A percentile compares a stretch with the other conserved stretches of the same genome.
Conservation (phyloP, 2,113 vertebrate genomes). For the Montifringilla adamsi region DNA sequence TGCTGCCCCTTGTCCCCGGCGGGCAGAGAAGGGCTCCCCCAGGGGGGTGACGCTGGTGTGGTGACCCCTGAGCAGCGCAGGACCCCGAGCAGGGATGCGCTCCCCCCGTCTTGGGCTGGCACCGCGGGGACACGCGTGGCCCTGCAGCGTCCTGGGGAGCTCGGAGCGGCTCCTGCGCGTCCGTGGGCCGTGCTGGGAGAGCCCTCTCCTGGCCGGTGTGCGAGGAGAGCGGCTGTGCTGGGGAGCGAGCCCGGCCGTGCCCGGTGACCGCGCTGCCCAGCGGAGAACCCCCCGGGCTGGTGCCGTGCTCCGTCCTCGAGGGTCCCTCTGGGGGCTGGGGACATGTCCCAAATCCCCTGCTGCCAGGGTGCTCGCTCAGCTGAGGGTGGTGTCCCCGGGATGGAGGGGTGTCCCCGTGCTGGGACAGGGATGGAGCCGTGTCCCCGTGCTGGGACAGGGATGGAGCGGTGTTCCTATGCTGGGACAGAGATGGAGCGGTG, state of each 20-base stretch:
- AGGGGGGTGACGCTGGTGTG: fast-evolving
- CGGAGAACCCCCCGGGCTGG: not conserved
- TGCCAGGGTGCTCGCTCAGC: not conserved
- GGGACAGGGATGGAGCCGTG: not conserved
- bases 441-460: fast-evolving
- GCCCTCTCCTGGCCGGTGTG: slow-evolving; percentile 20
- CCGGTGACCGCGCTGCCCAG: fast-evolving
- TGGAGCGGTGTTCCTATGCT: fast-evolving
- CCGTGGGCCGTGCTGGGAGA: not conserved
- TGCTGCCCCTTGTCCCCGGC: no score
- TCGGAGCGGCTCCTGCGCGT: not conserved
- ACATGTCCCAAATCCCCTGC: not conserved
- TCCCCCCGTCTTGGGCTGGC: not conserved
- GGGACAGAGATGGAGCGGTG: not conserved
- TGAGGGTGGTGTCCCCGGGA: not conserved
- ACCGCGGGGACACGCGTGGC: not conserved
- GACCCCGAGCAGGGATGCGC: fast-evolving
- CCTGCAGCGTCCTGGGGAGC: fast-evolving
- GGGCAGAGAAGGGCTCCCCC: not conserved
- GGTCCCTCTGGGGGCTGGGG: not conserved
- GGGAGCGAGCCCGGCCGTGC: fast-evolving
- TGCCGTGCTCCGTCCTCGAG: fast-evolving
- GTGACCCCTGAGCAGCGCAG: not conserved
- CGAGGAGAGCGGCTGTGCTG: not conserved
- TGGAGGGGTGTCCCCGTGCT: fast-evolving